phyloP scores from a whole-genome alignment of 1,140 invertebrate genomes.

The Neelides sp. region DNA sequence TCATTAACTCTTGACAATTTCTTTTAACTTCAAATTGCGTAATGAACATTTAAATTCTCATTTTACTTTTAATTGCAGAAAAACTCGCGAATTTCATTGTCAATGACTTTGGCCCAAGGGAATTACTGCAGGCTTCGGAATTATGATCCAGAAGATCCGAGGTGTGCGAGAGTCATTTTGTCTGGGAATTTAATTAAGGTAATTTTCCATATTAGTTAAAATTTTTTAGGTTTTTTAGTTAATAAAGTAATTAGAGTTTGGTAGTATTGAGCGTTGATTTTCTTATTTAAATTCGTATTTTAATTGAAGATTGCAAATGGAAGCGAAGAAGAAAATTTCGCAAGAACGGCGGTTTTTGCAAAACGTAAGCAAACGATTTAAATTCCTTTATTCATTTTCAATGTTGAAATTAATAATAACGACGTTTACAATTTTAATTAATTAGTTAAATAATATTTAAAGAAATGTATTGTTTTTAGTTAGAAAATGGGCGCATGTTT shows the following conservation, averaged over 20 bases:
- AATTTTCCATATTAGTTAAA: too few species aligned
- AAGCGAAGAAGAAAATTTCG: constrained; percentile 46
- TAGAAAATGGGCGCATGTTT: too few species aligned
- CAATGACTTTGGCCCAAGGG: constrained; percentile 54
- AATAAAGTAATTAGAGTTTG: too few species aligned
- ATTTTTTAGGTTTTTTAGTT: constrained; percentile 2
- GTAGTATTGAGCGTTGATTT: too few species aligned
- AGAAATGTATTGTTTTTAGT: too few species aligned
- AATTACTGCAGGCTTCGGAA: constrained; percentile 48
- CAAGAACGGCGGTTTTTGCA: constrained; percentile 48
- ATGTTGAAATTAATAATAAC: too few species aligned
- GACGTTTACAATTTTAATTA: too few species aligned
- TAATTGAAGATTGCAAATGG: constrained; percentile 43
- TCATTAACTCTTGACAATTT: too few species aligned
- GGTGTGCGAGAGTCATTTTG: constrained; percentile 59
- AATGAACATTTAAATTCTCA: constrained; percentile 18
- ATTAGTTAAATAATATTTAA: too few species aligned
- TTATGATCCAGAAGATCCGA: constrained; percentile 64
- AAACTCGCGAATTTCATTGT: constrained; percentile 50
- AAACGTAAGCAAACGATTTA: too few species aligned
- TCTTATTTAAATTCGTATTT: constrained; percentile 3
- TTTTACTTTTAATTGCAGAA: constrained; percentile 41
- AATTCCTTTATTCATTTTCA: too few species aligned
- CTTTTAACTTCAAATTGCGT: constrained; percentile 6
- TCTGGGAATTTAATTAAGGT: constrained; percentile 55